A percentile compares a stretch with the other conserved stretches of the same genome.
Evolutionary conservation across 1,140 invertebrate species (phyloP).

Genomic region (Aethina tumida): DNA sequence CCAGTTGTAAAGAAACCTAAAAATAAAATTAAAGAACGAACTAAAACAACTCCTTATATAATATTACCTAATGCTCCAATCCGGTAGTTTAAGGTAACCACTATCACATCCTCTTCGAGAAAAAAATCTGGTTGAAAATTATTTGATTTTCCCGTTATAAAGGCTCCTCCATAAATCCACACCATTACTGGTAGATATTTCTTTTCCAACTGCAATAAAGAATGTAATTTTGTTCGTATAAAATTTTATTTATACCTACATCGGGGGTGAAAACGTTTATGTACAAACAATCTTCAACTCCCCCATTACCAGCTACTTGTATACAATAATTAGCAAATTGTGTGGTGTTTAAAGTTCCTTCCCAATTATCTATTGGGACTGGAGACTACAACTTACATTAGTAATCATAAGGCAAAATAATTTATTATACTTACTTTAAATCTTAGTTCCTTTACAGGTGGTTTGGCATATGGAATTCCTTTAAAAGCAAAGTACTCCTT

Average conservation of each 20-base stretch:
- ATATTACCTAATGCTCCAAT: constrained; percentile 1
- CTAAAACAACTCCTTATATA: too few relatives aligned
- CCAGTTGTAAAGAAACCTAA: too few relatives aligned
- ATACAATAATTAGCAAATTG: not conserved
- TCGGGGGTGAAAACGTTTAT: constrained; percentile 2
- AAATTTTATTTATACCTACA: not conserved
- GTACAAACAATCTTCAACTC: constrained; percentile 1
- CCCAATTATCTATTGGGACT: not conserved
- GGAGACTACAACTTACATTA: not conserved
- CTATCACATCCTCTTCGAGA: not conserved
- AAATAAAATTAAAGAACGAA: too few relatives aligned
- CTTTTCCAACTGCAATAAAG: not conserved
- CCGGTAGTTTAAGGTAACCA: constrained; percentile 1
- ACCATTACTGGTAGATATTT: constrained; percentile 1
- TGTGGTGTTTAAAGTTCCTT: not conserved
- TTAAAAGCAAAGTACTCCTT: constrained; percentile 1
- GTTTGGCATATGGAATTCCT: not conserved
- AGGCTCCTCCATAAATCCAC: not conserved
- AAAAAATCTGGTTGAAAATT: constrained; percentile 1
- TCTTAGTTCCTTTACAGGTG: not conserved
- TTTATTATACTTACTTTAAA: not conserved
- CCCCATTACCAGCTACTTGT: not conserved
- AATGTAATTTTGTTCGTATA: not conserved
- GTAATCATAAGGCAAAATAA: too few relatives aligned
- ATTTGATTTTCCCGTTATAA: not conserved